Evolutionary conservation across 2,113 vertebrate genomes (phyloP).

Genomic region (Anseranas semipalmata): DNA sequence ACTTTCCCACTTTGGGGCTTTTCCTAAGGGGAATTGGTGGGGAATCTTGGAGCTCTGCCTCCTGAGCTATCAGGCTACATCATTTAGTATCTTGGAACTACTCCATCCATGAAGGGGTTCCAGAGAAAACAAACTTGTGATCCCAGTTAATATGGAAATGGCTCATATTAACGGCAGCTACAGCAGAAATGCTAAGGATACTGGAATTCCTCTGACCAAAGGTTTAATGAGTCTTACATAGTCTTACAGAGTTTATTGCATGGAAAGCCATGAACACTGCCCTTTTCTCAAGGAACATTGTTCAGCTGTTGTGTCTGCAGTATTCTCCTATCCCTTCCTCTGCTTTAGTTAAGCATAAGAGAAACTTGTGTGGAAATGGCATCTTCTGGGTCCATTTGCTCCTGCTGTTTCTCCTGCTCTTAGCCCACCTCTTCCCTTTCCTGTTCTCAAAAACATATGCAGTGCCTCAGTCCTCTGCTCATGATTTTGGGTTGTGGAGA

Average conservation of each 20-base stretch:
- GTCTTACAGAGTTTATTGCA: not conserved
- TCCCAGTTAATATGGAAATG: slow-evolving; percentile 58
- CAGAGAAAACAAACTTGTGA: slow-evolving; percentile 80
- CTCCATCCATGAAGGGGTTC: slow-evolving; percentile 75
- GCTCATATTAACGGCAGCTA: slow-evolving; percentile 46
- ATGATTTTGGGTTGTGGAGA: not conserved
- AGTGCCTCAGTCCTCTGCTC: not conserved
- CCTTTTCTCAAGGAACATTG: not conserved
- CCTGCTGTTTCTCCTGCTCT: not conserved
- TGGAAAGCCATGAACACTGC: not conserved
- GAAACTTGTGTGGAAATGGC: not conserved
- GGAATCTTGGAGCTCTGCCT: slow-evolving; percentile 74
- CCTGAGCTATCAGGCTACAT: slow-evolving; percentile 68
- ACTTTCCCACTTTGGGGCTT: slow-evolving; percentile 36
- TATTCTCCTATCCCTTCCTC: not conserved
- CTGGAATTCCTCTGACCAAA: not conserved
- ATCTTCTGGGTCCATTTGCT: slow-evolving; percentile 1
- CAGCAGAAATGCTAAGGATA: slow-evolving; percentile 3
- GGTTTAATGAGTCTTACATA: slow-evolving; percentile 11
- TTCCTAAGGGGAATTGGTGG: not conserved
- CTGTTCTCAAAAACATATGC: not conserved
- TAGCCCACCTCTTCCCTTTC: not conserved
- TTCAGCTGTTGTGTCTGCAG: not conserved
- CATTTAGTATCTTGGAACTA: slow-evolving; percentile 75
- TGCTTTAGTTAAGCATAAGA: not conserved